These are phyloP conservation scores for Montipora foliosa DNA, from an alignment of 64 coral and sea anemone genomes.

Conservation along the genomic window DNA sequence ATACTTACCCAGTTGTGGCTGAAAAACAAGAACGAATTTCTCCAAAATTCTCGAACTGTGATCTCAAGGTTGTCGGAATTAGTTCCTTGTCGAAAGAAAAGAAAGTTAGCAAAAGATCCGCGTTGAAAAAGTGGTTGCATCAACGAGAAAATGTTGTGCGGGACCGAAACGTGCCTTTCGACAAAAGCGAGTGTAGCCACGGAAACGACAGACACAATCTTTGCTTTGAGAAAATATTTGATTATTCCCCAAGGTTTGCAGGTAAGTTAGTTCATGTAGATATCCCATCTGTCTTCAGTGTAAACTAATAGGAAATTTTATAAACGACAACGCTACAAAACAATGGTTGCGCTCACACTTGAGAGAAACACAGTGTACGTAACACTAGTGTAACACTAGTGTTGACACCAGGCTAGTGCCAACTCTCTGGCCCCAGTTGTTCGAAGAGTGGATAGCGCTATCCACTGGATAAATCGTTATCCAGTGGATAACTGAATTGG, in stretches of 20 bases:
- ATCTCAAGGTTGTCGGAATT: slow-evolving; percentile 1
- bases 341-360: too few species aligned
- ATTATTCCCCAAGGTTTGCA: neutral
- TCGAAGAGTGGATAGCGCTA: too few species aligned
- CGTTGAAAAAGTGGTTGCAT: slow-evolving; percentile 7
- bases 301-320: too few species aligned
- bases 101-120: slow-evolving; percentile 27
- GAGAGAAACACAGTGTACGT: too few species aligned
- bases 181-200: neutral
- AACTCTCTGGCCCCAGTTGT: too few species aligned
- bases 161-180: neutral
- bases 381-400: too few species aligned
- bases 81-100: slow-evolving; percentile 42
- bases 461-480: too few species aligned
- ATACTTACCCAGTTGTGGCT: neutral
- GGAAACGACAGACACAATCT: neutral
- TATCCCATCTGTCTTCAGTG: too few species aligned
- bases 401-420: too few species aligned
- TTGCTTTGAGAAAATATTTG: slow-evolving; percentile 8
- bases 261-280: neutral
- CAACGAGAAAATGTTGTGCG: neutral
- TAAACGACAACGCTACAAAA: too few species aligned
- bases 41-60: neutral
- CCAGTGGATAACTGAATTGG: too few species aligned
- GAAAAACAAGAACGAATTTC: neutral